Base-by-base conservation (phyloP, 2,797 vertebrate genomes). In the Sciurus carolinensis region DNA sequence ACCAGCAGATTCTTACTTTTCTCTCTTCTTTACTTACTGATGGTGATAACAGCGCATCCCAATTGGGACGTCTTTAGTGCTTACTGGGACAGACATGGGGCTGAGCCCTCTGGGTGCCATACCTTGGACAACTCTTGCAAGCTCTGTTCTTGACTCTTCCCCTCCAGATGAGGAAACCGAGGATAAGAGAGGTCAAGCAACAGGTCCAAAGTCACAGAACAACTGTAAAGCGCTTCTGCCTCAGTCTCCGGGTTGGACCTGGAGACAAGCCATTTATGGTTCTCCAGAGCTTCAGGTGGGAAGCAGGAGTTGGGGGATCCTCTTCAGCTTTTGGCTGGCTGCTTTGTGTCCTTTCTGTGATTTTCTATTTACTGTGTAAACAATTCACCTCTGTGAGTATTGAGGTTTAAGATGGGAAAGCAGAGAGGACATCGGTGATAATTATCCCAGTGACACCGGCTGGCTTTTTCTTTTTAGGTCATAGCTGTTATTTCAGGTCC, bases 351-450 rank as follows among this genome's bases (percentile, higher is more conserved):
- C 18, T 50, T 69, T 36, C 47, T 77, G 52, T 30, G 59, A 52
- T 59, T 96, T 80, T 80, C 30, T 69, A 76, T 75, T 54, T 95
- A 7, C 67, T 82, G 22, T 89, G 50, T 50, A 89, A 90, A 86
- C 44, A 59, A 4, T 36, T 7, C 59, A 67, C 42, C 26, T 83
- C 54, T 3, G 22, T 18, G 80, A 93, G 39, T 9, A 50, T 36
- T 33, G 10, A 62, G 9, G 54, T 42, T 86, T 90, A 62, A 92
- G 79, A 62, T 66, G 39, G 10, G 50, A 15, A 73, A 90, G 24
- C 52, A 71, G 3, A 30, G 83, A 87, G 33, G 17, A 67, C 39
- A 84, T 80, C 30, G 62, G 36, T 12, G 47, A 80, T 67, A 84
- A 87, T 54, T 39, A 52, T 81, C 39, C 93, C 73, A 79, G 89